Conservation (phyloP, 2,113 vertebrate genomes). For the Ptyas mucosa region DNA sequence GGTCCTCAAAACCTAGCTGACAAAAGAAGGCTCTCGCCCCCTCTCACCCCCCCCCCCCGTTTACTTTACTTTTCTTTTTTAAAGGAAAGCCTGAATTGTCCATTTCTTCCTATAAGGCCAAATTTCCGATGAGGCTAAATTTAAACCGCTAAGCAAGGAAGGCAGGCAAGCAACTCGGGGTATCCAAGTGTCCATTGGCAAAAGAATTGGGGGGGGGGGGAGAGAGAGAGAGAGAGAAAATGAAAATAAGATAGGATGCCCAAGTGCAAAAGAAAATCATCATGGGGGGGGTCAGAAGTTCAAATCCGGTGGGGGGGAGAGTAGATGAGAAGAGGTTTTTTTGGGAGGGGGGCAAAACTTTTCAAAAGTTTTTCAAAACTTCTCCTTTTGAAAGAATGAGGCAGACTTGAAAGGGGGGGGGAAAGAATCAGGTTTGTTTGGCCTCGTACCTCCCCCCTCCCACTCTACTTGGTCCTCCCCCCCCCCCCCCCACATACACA, state of each 20-base stretch:
- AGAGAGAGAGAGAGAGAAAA: no score
- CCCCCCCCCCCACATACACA: neutral
- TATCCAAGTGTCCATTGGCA: no score
- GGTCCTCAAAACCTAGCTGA: neutral
- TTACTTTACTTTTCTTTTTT: neutral
- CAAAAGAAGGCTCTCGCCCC: neutral
- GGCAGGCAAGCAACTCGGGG: no score
- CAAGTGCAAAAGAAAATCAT: neutral
- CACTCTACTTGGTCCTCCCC: neutral
- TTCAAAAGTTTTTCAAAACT: no score
- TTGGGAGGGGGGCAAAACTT: no score
- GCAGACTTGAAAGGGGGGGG: neutral
- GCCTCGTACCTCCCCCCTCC: no score
- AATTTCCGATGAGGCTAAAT: neutral
- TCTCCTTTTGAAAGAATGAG: neutral
- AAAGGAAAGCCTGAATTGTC: neutral
- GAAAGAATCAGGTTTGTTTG: fast-evolving
- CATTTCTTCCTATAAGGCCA: neutral
- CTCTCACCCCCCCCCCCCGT: no score
- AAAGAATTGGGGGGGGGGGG: no score
- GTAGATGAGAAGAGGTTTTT: no score
- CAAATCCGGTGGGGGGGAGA: neutral
- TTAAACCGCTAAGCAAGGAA: neutral
- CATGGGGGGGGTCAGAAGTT: neutral
- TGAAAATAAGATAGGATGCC: neutral